phyloP scores from a whole-genome alignment of 2,113 vertebrate genomes.

The Phoxinus phoxinus region DNA sequence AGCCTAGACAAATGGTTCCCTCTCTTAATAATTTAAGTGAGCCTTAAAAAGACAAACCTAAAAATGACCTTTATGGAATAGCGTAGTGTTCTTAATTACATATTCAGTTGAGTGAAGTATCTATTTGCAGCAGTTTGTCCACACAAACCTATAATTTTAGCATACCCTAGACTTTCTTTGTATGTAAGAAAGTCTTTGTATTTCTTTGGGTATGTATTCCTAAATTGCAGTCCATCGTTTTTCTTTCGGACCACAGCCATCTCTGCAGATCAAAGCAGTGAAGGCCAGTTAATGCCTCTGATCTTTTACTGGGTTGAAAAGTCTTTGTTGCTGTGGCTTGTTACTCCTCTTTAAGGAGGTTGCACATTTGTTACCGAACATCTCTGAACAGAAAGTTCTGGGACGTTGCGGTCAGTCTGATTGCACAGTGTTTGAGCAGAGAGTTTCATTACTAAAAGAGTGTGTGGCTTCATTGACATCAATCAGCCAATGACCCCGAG shows the following conservation, averaged over 20 bases:
- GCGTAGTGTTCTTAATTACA: slow-evolving; percentile 66
- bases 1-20: neutral
- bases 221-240: slow-evolving; percentile 12
- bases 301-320: neutral
- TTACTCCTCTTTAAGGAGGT: neutral
- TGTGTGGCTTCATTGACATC: slow-evolving; percentile 3
- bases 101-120: slow-evolving; percentile 48
- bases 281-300: neutral
- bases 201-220: slow-evolving; percentile 21
- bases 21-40: slow-evolving; percentile 56
- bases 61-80: slow-evolving; percentile 59
- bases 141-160: slow-evolving; percentile 55
- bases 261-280: neutral
- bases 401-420: neutral
- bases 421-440: neutral
- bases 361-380: neutral
- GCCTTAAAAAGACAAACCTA: slow-evolving; percentile 52
- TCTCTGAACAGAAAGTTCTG: neutral
- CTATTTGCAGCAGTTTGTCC: slow-evolving; percentile 57
- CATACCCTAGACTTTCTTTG: slow-evolving; percentile 43
- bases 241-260: neutral
- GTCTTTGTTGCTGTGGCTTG: neutral
- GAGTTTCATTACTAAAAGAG: neutral
- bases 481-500: neutral
- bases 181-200: no score